Percentiles rank a stretch among this genome's conserved stretches.
Conservation (phyloP, 2,113 vertebrate genomes). For the Pycnonotus jocosus region DNA sequence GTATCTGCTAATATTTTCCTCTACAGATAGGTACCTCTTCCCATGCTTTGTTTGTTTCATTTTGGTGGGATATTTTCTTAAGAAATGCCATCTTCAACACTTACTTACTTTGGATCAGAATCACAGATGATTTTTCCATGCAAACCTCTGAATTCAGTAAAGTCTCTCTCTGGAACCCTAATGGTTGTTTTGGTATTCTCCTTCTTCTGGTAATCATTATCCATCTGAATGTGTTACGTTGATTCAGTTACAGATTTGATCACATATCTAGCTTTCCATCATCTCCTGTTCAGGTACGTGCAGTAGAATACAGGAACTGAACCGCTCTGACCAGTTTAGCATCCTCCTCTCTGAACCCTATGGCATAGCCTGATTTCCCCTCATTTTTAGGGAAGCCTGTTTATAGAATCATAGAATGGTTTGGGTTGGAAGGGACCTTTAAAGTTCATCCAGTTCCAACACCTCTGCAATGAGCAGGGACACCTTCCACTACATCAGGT, state of each 20-base stretch:
- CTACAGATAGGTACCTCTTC: neutral
- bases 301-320: neutral
- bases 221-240: neutral
- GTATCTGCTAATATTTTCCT: neutral
- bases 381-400: neutral
- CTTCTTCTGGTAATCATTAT: neutral
- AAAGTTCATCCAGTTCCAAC: neutral
- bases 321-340: neutral
- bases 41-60: neutral
- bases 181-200: neutral
- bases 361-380: neutral
- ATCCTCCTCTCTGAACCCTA: neutral
- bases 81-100: neutral
- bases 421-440: neutral
- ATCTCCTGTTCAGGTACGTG: neutral
- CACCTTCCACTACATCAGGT: neutral
- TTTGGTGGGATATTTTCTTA: neutral
- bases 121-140: neutral
- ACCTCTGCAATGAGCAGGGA: neutral
- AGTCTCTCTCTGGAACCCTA: neutral
- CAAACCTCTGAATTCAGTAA: neutral
- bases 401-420: neutral
- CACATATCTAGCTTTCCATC: neutral
- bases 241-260: neutral
- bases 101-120: neutral